phyloP scores from a whole-genome alignment of 2,888 invertebrate genomes.

The Aethes cnicana region DNA sequence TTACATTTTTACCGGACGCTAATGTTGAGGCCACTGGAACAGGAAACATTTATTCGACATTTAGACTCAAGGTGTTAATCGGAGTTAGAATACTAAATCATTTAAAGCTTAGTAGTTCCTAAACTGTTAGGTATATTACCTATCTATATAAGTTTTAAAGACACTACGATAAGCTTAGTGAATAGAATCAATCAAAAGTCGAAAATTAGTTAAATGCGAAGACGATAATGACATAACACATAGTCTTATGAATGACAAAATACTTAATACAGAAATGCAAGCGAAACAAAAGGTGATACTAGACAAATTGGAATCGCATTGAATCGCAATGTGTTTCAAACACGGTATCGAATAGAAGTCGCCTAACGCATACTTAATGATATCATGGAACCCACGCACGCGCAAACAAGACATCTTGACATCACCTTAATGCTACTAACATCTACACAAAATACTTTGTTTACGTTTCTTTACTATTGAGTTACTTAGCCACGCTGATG shows the following conservation, averaged over 20 bases:
- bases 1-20: too few species aligned
- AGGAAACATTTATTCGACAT: slow-evolving; percentile 8
- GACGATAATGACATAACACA: too few species aligned
- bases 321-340: slow-evolving; percentile 19
- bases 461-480: slow-evolving; percentile 12
- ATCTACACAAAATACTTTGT: slow-evolving; percentile 20
- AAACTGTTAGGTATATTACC: too few species aligned
- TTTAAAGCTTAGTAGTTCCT: neutral
- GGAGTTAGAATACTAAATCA: neutral
- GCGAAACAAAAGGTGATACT: neutral
- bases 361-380: slow-evolving; percentile 29
- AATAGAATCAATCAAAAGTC: too few species aligned
- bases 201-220: too few species aligned
- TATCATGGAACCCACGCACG: slow-evolving; percentile 29
- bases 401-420: slow-evolving; percentile 22
- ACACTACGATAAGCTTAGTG: too few species aligned
- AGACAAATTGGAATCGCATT: slow-evolving; percentile 8
- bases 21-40: slow-evolving; percentile 3
- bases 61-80: slow-evolving; percentile 6
- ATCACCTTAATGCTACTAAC: slow-evolving; percentile 24
- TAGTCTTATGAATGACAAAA: too few species aligned
- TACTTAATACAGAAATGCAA: too few species aligned
- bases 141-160: too few species aligned
- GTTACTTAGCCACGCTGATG: neutral
- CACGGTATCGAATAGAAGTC: slow-evolving; percentile 17